Evolutionary conservation across 2,797 vertebrate species (phyloP), one percentile per base, ranked within the genome.

Genomic region (Ficedula albicollis): DNA sequence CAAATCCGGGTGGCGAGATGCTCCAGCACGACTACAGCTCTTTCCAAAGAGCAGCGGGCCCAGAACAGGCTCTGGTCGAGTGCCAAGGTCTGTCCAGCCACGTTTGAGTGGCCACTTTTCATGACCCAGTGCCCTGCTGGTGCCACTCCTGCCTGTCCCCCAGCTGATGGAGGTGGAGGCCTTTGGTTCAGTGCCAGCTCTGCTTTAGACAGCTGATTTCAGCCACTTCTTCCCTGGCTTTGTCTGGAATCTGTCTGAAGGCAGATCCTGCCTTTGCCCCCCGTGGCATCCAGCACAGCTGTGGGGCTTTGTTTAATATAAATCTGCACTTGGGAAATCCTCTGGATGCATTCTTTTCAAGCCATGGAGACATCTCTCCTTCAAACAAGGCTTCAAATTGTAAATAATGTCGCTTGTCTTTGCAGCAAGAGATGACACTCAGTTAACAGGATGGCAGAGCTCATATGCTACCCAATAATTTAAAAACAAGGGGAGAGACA

Each of bases 401-500:
- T 60, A 92, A 93, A 84, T 87, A 88, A 74, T 51, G 39, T 77
- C 55, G 25, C 48, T 79, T 72, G 48, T 38, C 76, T 81, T 62
- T 93, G 32, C 30, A 75, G 79, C 16, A 63, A 70, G 69, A 75
- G 89, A 87, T 68, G 87, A 62, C 81, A 77, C 60, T 62, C 41
- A 19, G 54, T 78, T 90, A 96, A 92, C 70, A 86, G 69, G 74
- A 86, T 86, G 76, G 51, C 87, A 88, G 87, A 93, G 87, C 88
- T 95, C 87, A 59, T 73, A 43, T 0, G 0, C 73, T 41, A 43
- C 76, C 48, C 29, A 39, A 41, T 80, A 96, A 96, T 94, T 96
- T 95, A 95, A 93, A 91, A 86, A 58, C 85, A 95, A 84, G 78
- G 49, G 75, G 51, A 64, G 90, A 80, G 87, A 52, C 63, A 70